phyloP scores from a whole-genome alignment of 2,888 invertebrate species.

The Zonitis immaculata region DNA sequence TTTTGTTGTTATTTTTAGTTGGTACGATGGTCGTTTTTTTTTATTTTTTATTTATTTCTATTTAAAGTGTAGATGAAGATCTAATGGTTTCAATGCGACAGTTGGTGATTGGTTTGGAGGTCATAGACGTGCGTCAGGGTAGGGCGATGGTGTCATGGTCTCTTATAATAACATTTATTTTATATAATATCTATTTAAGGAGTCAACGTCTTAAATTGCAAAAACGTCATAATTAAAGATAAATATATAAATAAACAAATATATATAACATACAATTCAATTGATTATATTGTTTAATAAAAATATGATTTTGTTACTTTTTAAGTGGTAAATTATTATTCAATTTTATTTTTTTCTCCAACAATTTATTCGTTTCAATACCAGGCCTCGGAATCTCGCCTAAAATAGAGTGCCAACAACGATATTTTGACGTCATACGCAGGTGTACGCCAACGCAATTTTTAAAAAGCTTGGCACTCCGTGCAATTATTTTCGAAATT shows the following conservation, averaged over 20 bases:
- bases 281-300: too few species aligned
- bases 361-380: constrained; percentile 1
- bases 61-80: too few species aligned
- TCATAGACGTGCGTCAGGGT: constrained; percentile 8
- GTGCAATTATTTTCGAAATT: constrained; percentile 9
- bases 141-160: constrained; percentile 9
- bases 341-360: too few species aligned
- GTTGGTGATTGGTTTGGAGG: background rate
- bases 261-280: too few species aligned
- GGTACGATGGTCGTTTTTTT: too few species aligned
- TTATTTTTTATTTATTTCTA: too few species aligned
- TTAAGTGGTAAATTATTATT: background rate
- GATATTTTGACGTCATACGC: constrained; percentile 21
- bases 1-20: too few species aligned
- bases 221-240: background rate
- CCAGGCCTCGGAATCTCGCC: constrained; percentile 21
- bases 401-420: constrained; percentile 23
- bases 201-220: background rate
- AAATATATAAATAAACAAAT: too few species aligned
- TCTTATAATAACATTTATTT: constrained; percentile 8
- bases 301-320: background rate
- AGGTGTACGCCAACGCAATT: constrained; percentile 21
- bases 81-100: background rate
- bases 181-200: constrained; percentile 1
- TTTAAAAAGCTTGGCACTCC: constrained; percentile 11